These are phyloP conservation scores for Diabrotica virgifera DNA, from an alignment of 1,140 invertebrate genomes.

Conservation along the genomic window DNA sequence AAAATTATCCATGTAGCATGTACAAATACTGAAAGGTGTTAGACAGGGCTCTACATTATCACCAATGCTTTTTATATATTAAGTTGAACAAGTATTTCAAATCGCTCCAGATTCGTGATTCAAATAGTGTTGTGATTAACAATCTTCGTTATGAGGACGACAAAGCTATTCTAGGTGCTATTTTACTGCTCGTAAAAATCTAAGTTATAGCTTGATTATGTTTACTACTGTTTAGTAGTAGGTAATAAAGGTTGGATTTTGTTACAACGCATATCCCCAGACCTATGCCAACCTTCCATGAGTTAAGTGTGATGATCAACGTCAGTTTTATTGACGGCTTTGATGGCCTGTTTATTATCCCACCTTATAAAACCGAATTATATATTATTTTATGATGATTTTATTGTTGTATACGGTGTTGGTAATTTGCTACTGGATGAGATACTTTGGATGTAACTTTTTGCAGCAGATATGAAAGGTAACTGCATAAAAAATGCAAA, in stretches of 20 bases:
- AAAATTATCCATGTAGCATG: too few relatives aligned
- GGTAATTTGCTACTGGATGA: constrained; percentile 14
- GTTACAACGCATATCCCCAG: constrained; percentile 43
- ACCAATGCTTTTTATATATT: too few relatives aligned
- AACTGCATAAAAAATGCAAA: too few relatives aligned
- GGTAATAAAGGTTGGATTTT: constrained; percentile 49
- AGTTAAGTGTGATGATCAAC: constrained; percentile 38
- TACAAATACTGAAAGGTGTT: too few relatives aligned
- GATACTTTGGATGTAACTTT: too few relatives aligned
- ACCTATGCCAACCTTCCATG: constrained; percentile 40
- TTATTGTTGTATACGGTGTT: constrained; percentile 30
- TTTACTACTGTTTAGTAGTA: constrained; percentile 49
- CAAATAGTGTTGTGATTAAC: too few relatives aligned
- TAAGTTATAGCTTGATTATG: constrained; percentile 49
- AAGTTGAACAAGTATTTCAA: too few relatives aligned
- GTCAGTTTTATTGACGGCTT: constrained; percentile 47
- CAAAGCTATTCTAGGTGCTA: too few relatives aligned
- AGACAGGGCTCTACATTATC: too few relatives aligned
- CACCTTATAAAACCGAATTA: constrained; percentile 25
- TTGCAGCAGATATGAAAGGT: too few relatives aligned
- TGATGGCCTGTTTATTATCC: constrained; percentile 48
- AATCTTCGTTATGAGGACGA: too few relatives aligned
- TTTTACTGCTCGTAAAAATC: constrained; percentile 49
- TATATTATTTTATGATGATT: constrained; percentile 31
- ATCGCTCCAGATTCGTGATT: too few relatives aligned